A percentile compares a stretch with the other conserved stretches of the same genome.
phyloP scores from a whole-genome alignment of 2,797 vertebrate species.

The Lophotriccus pileatus region DNA sequence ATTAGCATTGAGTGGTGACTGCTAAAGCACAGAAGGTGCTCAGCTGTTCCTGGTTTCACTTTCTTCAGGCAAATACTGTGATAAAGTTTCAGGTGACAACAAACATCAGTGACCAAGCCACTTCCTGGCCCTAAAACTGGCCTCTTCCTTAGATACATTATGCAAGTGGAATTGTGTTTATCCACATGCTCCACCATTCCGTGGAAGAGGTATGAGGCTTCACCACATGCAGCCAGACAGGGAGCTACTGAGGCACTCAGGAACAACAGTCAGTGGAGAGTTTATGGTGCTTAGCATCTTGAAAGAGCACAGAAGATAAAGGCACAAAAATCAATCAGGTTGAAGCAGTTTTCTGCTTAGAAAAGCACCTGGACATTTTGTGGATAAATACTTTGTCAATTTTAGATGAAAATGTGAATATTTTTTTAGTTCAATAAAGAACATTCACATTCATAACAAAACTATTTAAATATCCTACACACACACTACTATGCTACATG shows the following conservation, averaged over 20 bases:
- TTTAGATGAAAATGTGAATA: neutral
- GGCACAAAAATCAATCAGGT: neutral
- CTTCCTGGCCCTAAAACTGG: neutral
- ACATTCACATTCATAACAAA: neutral
- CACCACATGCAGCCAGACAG: neutral
- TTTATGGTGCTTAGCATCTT: neutral
- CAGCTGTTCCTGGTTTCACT: neutral
- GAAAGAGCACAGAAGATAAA: neutral
- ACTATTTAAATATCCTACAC: neutral
- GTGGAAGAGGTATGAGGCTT: neutral
- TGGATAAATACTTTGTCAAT: neutral
- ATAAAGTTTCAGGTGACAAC: neutral
- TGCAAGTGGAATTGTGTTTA: neutral
- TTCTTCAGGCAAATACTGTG: neutral
- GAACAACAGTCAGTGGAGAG: neutral
- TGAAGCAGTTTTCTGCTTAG: neutral
- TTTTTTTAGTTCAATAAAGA: neutral
- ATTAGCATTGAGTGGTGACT: neutral
- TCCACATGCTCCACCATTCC: neutral
- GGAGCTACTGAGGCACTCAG: neutral
- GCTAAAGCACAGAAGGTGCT: neutral
- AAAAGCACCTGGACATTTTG: neutral
- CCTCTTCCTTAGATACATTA: neutral
- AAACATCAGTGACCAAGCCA: neutral
- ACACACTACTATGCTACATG: neutral